These are phyloP conservation scores for Zapus hudsonius DNA, from an alignment of 2,113 vertebrate genomes.

Conservation along the genomic window DNA sequence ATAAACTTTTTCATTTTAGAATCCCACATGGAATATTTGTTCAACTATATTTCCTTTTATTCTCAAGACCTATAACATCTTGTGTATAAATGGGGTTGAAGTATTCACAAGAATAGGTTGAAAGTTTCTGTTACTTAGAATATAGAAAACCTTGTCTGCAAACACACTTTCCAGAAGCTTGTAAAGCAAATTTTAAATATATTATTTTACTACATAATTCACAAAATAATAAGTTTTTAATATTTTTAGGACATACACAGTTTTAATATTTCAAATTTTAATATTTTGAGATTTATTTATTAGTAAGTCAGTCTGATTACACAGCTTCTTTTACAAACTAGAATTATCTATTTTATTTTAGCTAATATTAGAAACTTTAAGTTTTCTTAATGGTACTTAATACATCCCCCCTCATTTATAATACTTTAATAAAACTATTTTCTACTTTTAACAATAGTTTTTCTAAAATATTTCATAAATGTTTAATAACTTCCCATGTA, in stretches of 20 bases:
- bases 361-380: background rate
- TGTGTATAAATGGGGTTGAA: background rate
- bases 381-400: slow-evolving; percentile 19
- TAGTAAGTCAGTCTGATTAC: background rate
- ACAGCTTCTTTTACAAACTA: background rate
- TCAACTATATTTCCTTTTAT: background rate
- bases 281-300: background rate
- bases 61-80: too few relatives aligned
- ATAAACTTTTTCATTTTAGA: background rate
- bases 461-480: background rate
- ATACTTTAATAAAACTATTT: background rate
- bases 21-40: background rate
- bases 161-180: background rate
- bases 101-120: background rate
- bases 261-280: background rate
- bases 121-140: background rate
- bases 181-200: background rate
- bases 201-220: background rate
- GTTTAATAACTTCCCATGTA: background rate
- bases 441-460: background rate
- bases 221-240: background rate
- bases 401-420: background rate
- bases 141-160: background rate
- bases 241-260: background rate
- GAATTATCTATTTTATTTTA: background rate